A percentile compares a stretch with the other conserved stretches of the same genome.
Evolutionary conservation across 2,797 vertebrate genomes (phyloP).

Genomic region (Arnoldichthys spilopterus): DNA sequence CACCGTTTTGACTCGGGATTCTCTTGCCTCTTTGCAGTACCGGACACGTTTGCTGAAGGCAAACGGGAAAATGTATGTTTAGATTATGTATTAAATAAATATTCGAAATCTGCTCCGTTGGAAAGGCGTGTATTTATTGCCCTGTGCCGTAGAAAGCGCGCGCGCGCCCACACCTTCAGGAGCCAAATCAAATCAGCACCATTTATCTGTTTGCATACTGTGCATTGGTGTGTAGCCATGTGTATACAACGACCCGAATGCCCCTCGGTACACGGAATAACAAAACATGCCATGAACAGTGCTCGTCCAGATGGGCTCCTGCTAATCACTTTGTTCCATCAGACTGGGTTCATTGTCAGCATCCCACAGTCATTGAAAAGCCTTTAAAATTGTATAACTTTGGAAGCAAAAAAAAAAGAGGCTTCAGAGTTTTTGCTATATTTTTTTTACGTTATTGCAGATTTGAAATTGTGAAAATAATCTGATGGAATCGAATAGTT

Average conservation of each 20-base stretch:
- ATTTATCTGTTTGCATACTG: constrained; percentile 2
- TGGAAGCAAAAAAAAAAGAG: background rate
- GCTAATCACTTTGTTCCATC: background rate
- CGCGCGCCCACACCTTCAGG: background rate
- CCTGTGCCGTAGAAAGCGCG: background rate
- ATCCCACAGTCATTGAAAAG: background rate
- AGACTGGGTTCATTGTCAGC: background rate
- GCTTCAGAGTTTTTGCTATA: background rate
- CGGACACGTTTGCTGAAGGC: constrained; percentile 58
- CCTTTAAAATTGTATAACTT: background rate
- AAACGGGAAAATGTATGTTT: constrained; percentile 62
- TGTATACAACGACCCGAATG: background rate
- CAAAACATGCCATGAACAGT: background rate
- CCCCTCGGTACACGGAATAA: background rate
- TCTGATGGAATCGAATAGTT: no score
- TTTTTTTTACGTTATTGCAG: background rate
- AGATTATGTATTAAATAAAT: constrained; percentile 64
- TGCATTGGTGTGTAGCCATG: background rate
- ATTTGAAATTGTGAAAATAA: background rate
- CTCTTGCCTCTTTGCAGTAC: constrained; percentile 59
- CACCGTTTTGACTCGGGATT: constrained; percentile 43
- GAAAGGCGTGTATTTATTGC: constrained; percentile 5
- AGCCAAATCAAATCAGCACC: background rate
- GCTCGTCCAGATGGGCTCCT: constrained; percentile 2
- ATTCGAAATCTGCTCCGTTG: constrained; percentile 50